Conservation (phyloP, 2,888 invertebrate genomes). For the Xylocampa areola region DNA sequence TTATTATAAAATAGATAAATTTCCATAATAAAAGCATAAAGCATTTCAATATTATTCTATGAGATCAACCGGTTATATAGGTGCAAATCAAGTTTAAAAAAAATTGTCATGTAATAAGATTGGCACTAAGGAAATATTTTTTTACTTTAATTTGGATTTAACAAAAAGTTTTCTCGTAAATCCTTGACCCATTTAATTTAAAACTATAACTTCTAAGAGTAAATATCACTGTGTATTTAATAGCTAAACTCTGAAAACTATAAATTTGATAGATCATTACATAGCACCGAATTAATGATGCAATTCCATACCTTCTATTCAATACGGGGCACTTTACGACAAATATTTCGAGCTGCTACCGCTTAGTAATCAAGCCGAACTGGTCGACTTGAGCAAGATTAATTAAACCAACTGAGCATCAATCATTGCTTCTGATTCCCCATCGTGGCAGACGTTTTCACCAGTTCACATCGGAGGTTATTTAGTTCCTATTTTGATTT, state of each 20-base stretch:
- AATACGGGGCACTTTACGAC: slow-evolving; percentile 56
- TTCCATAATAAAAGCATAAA: too few relatives aligned
- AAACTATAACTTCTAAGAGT: neutral
- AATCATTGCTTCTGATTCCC: slow-evolving; percentile 80
- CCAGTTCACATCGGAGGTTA: slow-evolving; percentile 66
- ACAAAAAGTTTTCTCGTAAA: too few relatives aligned
- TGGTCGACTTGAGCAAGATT: slow-evolving; percentile 82
- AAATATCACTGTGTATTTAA: slow-evolving; percentile 20
- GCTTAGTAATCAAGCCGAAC: slow-evolving; percentile 75
- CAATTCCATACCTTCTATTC: slow-evolving; percentile 31
- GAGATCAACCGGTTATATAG: too few relatives aligned
- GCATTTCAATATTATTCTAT: too few relatives aligned
- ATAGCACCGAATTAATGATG: neutral
- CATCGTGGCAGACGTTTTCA: slow-evolving; percentile 68
- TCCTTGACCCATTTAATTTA: neutral
- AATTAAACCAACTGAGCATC: slow-evolving; percentile 83
- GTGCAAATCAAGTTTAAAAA: too few relatives aligned
- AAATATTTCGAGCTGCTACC: slow-evolving; percentile 63
- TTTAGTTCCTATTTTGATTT: slow-evolving; percentile 52
- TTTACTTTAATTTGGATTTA: too few relatives aligned
- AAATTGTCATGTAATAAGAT: too few relatives aligned
- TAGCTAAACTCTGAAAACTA: slow-evolving; percentile 37
- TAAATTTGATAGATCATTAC: slow-evolving; percentile 43
- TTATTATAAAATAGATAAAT: too few relatives aligned
- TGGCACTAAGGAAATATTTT: too few relatives aligned